phyloP scores from a whole-genome alignment of 37 sponge, comb jelly and placozoan genomes.

The Axinella damicornis region DNA sequence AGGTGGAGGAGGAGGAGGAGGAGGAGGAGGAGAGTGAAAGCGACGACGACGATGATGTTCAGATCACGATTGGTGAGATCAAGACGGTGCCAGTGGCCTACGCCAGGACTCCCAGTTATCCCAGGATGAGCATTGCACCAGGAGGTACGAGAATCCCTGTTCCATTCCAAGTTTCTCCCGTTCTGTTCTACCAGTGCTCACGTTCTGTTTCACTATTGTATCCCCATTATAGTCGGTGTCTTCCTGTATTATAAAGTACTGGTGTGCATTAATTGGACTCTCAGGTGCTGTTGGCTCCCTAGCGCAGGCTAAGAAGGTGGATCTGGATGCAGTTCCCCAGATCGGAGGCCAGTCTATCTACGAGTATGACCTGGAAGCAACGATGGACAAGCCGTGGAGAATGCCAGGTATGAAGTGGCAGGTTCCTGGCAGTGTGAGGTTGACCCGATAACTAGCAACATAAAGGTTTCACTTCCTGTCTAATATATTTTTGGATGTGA shows the following conservation, averaged over 20 bases:
- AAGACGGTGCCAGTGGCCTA: conserved; percentile 24
- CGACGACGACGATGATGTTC: conserved; percentile 87
- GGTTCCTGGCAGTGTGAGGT: too few species aligned
- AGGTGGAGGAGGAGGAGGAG: conserved; percentile 22
- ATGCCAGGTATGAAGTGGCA: conserved; percentile 68
- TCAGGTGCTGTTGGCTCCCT: conserved; percentile 4
- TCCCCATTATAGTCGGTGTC: too few species aligned
- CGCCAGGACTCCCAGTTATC: conserved; percentile 4
- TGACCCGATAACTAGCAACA: too few species aligned
- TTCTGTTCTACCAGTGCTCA: too few species aligned
- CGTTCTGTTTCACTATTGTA: too few species aligned
- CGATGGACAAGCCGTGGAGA: conserved; percentile 96
- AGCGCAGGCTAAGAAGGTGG: conserved; percentile 72
- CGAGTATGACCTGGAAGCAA: conserved; percentile 85
- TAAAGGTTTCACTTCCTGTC: too few species aligned
- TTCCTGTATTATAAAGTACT: too few species aligned
- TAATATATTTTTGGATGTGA: too few species aligned
- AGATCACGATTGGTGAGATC: conserved; percentile 90
- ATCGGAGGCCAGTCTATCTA: conserved; percentile 87
- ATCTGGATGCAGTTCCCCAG: conserved; percentile 88
- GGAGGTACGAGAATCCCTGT: not conserved
- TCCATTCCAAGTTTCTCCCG: too few species aligned
- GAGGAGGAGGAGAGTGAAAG: conserved; percentile 44
- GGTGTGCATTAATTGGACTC: too few species aligned
- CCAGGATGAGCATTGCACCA: not conserved